Conservation (phyloP, 1,140 invertebrate species). For the Caenorhabditis briggsae region DNA sequence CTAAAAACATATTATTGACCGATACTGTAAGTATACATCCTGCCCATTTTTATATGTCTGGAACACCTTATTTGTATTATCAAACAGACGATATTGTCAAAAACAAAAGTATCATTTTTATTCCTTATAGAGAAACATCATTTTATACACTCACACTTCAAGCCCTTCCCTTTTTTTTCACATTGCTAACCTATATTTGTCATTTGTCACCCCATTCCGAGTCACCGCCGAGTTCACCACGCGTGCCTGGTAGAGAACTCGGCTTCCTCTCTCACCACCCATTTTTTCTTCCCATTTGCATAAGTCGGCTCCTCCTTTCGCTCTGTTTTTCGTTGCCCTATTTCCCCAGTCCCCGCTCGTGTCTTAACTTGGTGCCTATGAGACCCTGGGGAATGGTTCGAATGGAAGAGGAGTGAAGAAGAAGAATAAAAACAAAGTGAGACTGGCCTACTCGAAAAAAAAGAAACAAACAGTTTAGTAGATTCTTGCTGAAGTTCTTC, state of each 20-base stretch:
- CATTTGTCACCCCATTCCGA: constrained; percentile 16
- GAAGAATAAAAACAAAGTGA: constrained; percentile 17
- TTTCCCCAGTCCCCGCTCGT: neutral
- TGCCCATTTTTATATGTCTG: neutral
- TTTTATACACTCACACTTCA: neutral
- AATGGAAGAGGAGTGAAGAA: neutral
- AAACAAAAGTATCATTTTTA: neutral
- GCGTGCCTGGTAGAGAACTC: neutral
- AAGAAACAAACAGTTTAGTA: too few relatives aligned
- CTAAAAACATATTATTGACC: too few relatives aligned
- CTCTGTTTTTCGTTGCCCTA: neutral
- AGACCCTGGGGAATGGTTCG: constrained; percentile 5
- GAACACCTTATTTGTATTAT: neutral
- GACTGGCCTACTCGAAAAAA: neutral
- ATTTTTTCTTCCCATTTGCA: constrained; percentile 3
- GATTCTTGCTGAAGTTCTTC: neutral
- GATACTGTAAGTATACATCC: neutral
- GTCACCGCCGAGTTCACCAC: neutral
- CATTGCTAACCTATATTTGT: constrained; percentile 21
- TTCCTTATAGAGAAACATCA: neutral
- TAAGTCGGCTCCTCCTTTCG: neutral
- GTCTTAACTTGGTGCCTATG: constrained; percentile 6
- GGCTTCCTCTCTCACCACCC: neutral
- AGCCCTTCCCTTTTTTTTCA: neutral
- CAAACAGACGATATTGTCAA: neutral